Conservation (phyloP, 2,113 vertebrate genomes). For the Chrysochloris asiatica region DNA sequence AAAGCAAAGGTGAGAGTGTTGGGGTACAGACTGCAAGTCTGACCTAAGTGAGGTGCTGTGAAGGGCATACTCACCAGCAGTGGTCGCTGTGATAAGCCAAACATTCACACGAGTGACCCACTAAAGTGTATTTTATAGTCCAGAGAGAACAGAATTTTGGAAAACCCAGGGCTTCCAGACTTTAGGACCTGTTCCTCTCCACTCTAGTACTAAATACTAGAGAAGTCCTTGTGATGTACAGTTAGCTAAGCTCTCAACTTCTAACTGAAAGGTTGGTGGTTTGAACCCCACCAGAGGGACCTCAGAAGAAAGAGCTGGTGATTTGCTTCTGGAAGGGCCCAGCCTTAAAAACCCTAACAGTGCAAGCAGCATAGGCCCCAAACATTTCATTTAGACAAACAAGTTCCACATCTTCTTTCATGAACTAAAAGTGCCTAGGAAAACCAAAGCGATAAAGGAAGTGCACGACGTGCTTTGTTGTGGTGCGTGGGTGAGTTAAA, state of each 20-base stretch:
- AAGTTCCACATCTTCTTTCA: background rate
- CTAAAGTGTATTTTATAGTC: background rate
- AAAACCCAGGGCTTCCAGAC: background rate
- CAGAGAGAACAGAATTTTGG: background rate
- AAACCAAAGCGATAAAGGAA: conserved; percentile 29
- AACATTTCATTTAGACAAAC: conserved; percentile 10
- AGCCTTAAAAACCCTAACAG: no score
- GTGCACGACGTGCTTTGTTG: background rate
- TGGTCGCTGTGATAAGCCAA: background rate
- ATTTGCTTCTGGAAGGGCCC: no score
- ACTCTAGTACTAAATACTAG: background rate
- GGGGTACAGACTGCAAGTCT: background rate
- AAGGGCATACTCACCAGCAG: no score
- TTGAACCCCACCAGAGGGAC: background rate
- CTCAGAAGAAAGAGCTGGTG: background rate
- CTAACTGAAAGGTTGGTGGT: background rate
- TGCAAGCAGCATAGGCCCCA: background rate
- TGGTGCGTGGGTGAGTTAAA: background rate
- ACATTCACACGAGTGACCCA: no score
- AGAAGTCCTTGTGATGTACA: background rate
- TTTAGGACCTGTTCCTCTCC: background rate
- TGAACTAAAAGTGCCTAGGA: background rate
- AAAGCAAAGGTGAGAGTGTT: background rate
- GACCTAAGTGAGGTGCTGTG: background rate
- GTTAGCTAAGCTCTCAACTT: background rate